A percentile compares a stretch with the other conserved stretches of the same genome.
These are phyloP conservation scores for Gastrophryne carolinensis DNA, from an alignment of 2,797 vertebrate genomes.

Conservation along the genomic window DNA sequence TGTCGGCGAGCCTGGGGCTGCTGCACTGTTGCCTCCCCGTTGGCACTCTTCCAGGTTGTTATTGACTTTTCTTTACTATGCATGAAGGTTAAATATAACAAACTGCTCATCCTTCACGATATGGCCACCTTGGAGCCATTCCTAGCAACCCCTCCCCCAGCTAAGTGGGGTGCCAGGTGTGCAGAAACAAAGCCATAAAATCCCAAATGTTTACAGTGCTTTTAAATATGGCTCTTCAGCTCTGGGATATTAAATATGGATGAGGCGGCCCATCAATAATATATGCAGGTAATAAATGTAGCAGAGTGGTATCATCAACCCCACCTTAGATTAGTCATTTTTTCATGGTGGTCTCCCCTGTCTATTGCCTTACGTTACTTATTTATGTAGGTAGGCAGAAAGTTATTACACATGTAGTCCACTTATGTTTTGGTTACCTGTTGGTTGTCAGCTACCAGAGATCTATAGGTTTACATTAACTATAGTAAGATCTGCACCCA, in stretches of 20 bases:
- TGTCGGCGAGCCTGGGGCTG: too few relatives aligned
- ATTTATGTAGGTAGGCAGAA: too few relatives aligned
- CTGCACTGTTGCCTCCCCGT: too few relatives aligned
- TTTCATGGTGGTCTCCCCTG: not conserved
- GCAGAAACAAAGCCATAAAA: not conserved
- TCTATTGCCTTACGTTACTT: too few relatives aligned
- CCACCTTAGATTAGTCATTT: not conserved
- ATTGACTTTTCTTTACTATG: too few relatives aligned
- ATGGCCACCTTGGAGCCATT: not conserved
- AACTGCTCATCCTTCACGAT: not conserved
- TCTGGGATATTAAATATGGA: slow-evolving; percentile 17
- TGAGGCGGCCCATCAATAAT: slow-evolving; percentile 13
- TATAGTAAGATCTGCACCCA: too few relatives aligned
- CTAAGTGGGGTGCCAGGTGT: not conserved
- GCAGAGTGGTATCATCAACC: not conserved
- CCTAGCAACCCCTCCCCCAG: not conserved
- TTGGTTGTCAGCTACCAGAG: too few relatives aligned
- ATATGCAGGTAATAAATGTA: slow-evolving; percentile 6
- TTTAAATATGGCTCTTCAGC: not conserved
- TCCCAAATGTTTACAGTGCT: not conserved
- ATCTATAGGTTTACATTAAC: too few relatives aligned
- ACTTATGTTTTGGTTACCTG: too few relatives aligned
- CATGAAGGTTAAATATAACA: not conserved
- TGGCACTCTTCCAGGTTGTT: too few relatives aligned
- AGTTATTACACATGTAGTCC: too few relatives aligned